phyloP scores from a whole-genome alignment of 2,797 vertebrate species.

The Graptemys geographica region DNA sequence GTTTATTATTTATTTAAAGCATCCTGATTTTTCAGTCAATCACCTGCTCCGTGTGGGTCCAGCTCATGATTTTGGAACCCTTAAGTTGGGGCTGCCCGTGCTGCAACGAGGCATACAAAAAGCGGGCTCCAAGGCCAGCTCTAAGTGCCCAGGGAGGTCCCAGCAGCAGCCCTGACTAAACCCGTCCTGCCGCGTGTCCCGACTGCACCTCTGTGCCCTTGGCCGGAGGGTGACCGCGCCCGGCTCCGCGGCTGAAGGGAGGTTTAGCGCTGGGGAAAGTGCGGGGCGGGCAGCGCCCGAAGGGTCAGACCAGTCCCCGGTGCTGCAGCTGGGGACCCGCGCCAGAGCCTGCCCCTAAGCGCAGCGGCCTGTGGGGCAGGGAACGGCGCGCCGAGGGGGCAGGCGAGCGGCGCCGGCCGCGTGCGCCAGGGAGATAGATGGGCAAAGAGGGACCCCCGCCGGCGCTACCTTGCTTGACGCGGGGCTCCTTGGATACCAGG shows the following conservation, averaged over 20 bases:
- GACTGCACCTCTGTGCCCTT: not conserved
- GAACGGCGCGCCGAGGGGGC: not conserved
- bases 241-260: not conserved
- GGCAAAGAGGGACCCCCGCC: not conserved
- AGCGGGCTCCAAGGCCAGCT: not conserved
- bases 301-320: no score
- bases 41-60: not conserved
- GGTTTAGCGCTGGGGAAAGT: not conserved
- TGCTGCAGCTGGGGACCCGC: not conserved
- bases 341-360: not conserved
- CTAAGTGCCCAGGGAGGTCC: not conserved
- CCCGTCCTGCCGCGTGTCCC: not conserved
- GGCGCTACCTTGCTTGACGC: conserved; percentile 79
- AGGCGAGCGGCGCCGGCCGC: no score
- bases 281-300: no score
- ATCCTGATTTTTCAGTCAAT: not conserved
- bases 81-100: not conserved
- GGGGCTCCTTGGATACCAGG: conserved; percentile 66
- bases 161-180: not conserved
- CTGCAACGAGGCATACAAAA: not conserved
- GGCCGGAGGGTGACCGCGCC: no score
- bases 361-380: not conserved
- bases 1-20: not conserved
- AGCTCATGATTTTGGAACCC: not conserved
- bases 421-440: not conserved